Conservation (phyloP, 2,888 invertebrate genomes). For the Cheilosia pagana region DNA sequence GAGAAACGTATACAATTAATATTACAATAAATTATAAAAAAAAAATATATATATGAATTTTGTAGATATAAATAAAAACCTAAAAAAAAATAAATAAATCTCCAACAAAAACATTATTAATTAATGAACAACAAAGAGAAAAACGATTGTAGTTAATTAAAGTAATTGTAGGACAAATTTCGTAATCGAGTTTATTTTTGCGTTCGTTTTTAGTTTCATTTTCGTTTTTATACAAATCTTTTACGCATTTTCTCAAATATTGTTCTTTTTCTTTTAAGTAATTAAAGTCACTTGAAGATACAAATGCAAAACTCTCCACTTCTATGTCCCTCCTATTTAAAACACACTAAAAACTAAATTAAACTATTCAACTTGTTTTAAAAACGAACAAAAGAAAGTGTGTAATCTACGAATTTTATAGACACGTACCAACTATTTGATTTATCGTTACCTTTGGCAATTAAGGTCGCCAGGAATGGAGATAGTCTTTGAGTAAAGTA, state of each 20-base stretch:
- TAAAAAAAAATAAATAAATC: slow-evolving; percentile 34
- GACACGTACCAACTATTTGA: background rate
- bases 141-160: slow-evolving; percentile 59
- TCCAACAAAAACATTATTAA: slow-evolving; percentile 58
- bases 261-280: slow-evolving; percentile 22
- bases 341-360: slow-evolving; percentile 9
- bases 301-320: slow-evolving; percentile 46
- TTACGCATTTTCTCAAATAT: no score
- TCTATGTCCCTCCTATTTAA: slow-evolving; percentile 62
- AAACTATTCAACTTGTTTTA: slow-evolving; percentile 15
- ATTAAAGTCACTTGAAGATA: slow-evolving; percentile 11
- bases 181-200: slow-evolving; percentile 8
- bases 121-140: slow-evolving; percentile 50
- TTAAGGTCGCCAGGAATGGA: background rate
- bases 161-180: slow-evolving; percentile 64
- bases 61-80: slow-evolving; percentile 68
- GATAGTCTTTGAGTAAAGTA: no score
- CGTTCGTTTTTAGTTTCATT: slow-evolving; percentile 12
- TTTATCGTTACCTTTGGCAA: background rate
- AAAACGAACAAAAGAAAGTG: background rate
- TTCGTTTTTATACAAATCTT: slow-evolving; percentile 2
- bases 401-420: slow-evolving; percentile 3
- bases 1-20: slow-evolving; percentile 75
- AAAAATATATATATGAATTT: slow-evolving; percentile 60
- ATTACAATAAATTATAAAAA: slow-evolving; percentile 69